Evolutionary conservation across 2,797 vertebrate species (phyloP).

Genomic region (Trichosurus vulpecula): DNA sequence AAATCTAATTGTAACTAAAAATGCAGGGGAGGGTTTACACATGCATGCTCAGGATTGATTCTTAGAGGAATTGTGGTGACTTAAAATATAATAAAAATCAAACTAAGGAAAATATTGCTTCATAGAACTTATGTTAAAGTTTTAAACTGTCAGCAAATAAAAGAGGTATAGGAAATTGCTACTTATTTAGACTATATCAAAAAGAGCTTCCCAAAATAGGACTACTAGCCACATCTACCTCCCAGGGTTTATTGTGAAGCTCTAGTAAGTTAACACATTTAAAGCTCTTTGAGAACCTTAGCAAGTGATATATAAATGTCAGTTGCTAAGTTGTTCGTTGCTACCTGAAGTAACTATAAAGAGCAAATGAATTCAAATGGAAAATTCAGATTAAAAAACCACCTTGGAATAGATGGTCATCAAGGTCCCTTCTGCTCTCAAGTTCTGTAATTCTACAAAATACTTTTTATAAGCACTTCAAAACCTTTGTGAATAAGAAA

Average conservation of each 20-base stretch:
- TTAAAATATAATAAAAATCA: neutral
- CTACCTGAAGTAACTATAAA: neutral
- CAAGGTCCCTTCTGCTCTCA: neutral
- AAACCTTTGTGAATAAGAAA: neutral
- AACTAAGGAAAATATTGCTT: neutral
- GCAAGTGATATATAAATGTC: neutral
- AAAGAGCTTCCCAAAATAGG: neutral
- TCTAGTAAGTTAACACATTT: neutral
- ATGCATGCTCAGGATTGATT: neutral
- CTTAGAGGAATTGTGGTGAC: neutral
- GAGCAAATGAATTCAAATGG: neutral
- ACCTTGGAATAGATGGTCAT: neutral
- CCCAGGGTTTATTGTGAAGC: neutral
- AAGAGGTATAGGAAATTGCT: neutral
- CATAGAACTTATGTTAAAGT: neutral
- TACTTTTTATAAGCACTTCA: neutral
- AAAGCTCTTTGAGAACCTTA: neutral
- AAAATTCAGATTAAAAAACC: neutral
- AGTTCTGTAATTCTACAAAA: neutral
- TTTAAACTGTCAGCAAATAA: neutral
- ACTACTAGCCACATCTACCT: neutral
- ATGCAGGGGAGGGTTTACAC: neutral
- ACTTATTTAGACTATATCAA: neutral
- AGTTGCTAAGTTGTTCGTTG: neutral
- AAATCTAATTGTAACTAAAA: neutral